These are phyloP conservation scores for Linepithema humile DNA, from an alignment of 1,140 invertebrate genomes.

Conservation along the genomic window DNA sequence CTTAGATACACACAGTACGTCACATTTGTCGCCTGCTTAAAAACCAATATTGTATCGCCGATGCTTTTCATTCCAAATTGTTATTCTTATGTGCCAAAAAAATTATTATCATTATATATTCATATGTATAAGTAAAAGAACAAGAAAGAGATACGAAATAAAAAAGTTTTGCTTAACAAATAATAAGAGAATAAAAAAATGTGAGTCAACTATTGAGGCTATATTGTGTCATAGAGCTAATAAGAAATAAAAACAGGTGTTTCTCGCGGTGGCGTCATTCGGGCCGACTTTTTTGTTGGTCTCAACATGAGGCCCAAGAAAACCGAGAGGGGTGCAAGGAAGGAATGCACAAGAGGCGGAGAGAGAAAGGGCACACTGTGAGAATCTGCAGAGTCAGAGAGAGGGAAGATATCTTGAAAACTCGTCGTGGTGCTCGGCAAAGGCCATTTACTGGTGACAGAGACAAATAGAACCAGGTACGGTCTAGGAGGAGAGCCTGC, in stretches of 20 bases:
- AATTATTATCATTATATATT: no score
- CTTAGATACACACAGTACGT: neutral
- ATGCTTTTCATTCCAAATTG: neutral
- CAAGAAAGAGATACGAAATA: no score
- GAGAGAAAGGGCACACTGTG: slow-evolving; percentile 47
- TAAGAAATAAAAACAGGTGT: slow-evolving; percentile 50
- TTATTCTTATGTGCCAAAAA: no score
- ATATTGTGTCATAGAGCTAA: slow-evolving; percentile 29
- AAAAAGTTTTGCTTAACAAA: neutral
- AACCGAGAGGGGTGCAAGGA: slow-evolving; percentile 16
- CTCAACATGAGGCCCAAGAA: no score
- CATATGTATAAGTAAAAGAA: neutral
- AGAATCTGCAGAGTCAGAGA: slow-evolving; percentile 18
- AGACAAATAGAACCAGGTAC: slow-evolving; percentile 73
- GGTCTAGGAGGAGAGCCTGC: slow-evolving; percentile 51
- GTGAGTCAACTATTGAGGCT: slow-evolving; percentile 46
- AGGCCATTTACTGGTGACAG: slow-evolving; percentile 75
- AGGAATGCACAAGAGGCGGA: slow-evolving; percentile 13
- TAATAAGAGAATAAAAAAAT: slow-evolving; percentile 4
- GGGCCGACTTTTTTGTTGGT: no score
- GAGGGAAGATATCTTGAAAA: slow-evolving; percentile 48
- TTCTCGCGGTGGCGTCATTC: slow-evolving; percentile 47
- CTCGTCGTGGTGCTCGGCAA: slow-evolving; percentile 58
- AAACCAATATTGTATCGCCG: neutral
- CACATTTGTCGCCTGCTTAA: neutral